Base-by-base conservation (phyloP, 2,888 invertebrate species). In the Ptilodon capucinus region DNA sequence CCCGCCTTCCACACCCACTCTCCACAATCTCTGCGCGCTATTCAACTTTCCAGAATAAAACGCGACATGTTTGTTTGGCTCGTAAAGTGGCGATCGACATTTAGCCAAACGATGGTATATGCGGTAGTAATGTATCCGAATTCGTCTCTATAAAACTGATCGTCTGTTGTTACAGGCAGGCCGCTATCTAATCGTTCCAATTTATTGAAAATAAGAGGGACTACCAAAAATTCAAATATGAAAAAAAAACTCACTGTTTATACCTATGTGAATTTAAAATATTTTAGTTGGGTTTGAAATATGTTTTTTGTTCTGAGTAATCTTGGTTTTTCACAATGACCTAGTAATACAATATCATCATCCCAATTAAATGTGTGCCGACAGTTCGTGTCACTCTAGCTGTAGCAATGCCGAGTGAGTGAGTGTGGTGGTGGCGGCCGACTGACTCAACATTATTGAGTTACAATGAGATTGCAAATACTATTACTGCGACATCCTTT, bases 401-500 rank as follows among this genome's bases (percentile, higher is more conserved):
- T 8, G 32, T 32, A 32, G 32, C 13, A 2, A 14, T 14, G 14
- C 32, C 32, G 32, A 6, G 23, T 23, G 5, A 23, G 4, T 23
- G 11, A 2, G 30, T n/a, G 13, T 1, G 5, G 30, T n/a, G 13
- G n/a, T 9, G 30, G 4, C 6, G 6, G n/a, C 3, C 23, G 40
- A 42, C 39, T 45, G 35, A 16, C 45, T 32, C 45, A 41, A 38
- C 42, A 43, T 36, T 23, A 43, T 43, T 36, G 23, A 32, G 40
- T 53, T 41, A 52, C 25, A n/a, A 38, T 21, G 39, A 39, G 42
- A 43, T 50, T 42, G 19, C 48, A 46, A 54, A 54, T 48, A 53
- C 25, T 42, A 53, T 50, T 50, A 44, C 38, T 21, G 2, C 44
- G 44, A 54, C 46, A 48, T 57, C 48, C 47, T 51, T 58, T 58